A percentile compares a stretch with the other conserved stretches of the same genome.
These are phyloP conservation scores for Onthophagus sagittarius DNA, from an alignment of 2,888 invertebrate genomes.

Conservation along the genomic window DNA sequence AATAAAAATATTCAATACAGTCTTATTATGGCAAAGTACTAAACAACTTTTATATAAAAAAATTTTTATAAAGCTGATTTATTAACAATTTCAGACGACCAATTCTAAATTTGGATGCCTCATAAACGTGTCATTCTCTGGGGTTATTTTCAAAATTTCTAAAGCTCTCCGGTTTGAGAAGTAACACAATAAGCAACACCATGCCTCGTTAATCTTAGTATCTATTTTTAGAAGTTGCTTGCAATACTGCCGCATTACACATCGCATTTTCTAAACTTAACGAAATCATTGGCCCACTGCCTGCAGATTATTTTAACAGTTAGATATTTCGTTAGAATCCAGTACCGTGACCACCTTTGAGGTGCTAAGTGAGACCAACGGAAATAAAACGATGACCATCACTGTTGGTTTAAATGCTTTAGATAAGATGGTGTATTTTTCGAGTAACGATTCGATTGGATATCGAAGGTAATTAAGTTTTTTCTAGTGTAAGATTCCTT, in stretches of 20 bases:
- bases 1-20: too few species aligned
- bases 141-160: not conserved
- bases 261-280: constrained; percentile 3
- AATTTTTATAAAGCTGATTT: too few species aligned
- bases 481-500: constrained; percentile 10
- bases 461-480: constrained; percentile 30
- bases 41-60: too few species aligned
- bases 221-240: not conserved
- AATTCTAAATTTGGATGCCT: not conserved
- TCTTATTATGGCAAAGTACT: too few species aligned
- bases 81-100: too few species aligned
- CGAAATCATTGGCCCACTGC: constrained; percentile 9
- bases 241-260: not conserved
- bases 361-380: constrained; percentile 24
- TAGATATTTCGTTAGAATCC: not conserved
- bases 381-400: not conserved
- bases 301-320: constrained; percentile 8
- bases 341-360: not conserved
- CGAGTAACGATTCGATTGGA: constrained; percentile 26
- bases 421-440: constrained; percentile 33
- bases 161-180: not conserved
- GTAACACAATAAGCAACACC: not conserved
- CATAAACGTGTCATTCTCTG: not conserved
- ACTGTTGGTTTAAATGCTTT: not conserved
- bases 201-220: not conserved